Conservation (phyloP, 2,888 invertebrate genomes). For the Mimas tiliae region DNA sequence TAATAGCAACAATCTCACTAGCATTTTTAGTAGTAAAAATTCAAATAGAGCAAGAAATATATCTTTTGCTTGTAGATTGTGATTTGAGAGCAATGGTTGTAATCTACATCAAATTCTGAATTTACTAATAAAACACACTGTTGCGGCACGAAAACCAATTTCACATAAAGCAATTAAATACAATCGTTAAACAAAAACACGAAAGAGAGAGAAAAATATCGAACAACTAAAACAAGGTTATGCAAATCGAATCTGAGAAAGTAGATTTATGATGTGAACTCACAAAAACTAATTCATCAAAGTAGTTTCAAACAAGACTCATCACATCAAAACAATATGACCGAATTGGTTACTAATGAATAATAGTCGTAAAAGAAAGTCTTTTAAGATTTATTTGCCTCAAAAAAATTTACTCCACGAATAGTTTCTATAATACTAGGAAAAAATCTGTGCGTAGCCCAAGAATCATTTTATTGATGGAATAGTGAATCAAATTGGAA, state of each 20-base stretch:
- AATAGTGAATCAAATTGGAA: no score
- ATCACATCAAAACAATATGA: slow-evolving; percentile 17
- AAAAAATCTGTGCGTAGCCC: no score
- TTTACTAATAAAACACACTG: background rate
- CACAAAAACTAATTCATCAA: background rate
- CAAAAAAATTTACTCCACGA: background rate
- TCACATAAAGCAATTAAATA: slow-evolving; percentile 3
- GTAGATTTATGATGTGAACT: slow-evolving; percentile 24
- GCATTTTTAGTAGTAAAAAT: no score
- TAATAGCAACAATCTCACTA: no score
- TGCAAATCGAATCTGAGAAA: slow-evolving; percentile 27
- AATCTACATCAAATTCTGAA: background rate
- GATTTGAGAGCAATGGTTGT: no score
- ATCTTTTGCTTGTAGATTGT: no score
- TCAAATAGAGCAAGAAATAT: no score
- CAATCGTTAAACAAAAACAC: slow-evolving; percentile 5
- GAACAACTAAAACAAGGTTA: slow-evolving; percentile 6
- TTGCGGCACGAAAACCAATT: slow-evolving; percentile 7
- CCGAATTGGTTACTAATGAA: slow-evolving; percentile 21
- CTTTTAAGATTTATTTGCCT: background rate
- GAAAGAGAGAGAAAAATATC: background rate
- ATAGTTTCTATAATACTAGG: background rate
- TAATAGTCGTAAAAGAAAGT: slow-evolving; percentile 37
- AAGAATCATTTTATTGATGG: no score
- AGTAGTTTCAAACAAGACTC: background rate